phyloP scores from a whole-genome alignment of 2,113 vertebrate genomes.

The Pluvianellus socialis region DNA sequence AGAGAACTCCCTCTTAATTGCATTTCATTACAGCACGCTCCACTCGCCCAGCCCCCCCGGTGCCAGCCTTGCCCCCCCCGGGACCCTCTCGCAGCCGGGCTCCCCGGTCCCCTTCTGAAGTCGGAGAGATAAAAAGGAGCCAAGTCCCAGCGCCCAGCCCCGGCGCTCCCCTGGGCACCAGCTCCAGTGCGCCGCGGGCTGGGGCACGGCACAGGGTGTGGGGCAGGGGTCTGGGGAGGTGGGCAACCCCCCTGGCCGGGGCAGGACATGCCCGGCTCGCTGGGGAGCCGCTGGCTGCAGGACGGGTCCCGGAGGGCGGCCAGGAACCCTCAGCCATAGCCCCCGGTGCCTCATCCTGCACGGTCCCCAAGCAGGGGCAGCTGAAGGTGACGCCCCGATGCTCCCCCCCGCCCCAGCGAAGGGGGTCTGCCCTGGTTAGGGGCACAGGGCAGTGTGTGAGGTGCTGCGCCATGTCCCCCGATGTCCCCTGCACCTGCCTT shows the following conservation, averaged over 20 bases:
- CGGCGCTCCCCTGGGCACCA: neutral
- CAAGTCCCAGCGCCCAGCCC: neutral
- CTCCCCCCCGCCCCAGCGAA: fast-evolving
- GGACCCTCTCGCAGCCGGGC: neutral
- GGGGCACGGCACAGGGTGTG: neutral
- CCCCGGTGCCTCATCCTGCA: neutral
- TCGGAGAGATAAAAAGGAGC: neutral
- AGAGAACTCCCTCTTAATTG: neutral
- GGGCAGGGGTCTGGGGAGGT: neutral
- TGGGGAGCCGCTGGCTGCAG: neutral
- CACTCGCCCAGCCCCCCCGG: neutral
- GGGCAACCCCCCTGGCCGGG: neutral
- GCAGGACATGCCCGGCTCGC: neutral
- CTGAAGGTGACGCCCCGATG: no score
- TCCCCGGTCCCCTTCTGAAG: neutral
- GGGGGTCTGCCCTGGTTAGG: neutral
- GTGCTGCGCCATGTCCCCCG: fast-evolving
- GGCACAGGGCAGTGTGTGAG: neutral
- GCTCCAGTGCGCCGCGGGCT: fast-evolving
- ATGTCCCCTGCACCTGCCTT: neutral
- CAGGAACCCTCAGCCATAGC: fast-evolving
- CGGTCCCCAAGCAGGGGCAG: neutral
- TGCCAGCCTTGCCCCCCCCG: neutral
- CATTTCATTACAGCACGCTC: neutral
- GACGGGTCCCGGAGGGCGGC: no score